These are phyloP conservation scores for Marasmarcha lunaedactyla DNA, from an alignment of 2,888 invertebrate species.

Conservation along the genomic window DNA sequence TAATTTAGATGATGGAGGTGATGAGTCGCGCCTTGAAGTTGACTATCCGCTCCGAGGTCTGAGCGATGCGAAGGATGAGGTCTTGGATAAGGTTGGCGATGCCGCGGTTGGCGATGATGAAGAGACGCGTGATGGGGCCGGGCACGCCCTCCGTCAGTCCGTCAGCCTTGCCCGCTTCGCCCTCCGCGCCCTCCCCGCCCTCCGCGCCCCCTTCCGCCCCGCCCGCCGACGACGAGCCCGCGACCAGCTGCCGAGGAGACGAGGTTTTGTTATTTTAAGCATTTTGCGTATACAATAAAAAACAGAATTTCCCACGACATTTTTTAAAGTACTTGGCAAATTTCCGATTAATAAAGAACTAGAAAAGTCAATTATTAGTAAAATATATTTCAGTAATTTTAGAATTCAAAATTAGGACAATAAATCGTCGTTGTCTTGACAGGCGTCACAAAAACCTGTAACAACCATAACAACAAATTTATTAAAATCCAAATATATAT, in stretches of 20 bases:
- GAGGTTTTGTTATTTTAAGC: too few relatives aligned
- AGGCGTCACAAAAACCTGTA: too few relatives aligned
- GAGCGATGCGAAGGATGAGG: conserved; percentile 88
- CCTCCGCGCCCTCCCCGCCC: conserved; percentile 60
- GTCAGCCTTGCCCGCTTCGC: conserved; percentile 71
- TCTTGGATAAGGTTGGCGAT: conserved; percentile 89
- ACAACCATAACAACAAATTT: too few relatives aligned
- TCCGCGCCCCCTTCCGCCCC: conserved; percentile 58
- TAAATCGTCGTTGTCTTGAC: too few relatives aligned
- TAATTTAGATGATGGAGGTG: conserved; percentile 84
- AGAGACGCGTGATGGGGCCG: conserved; percentile 87
- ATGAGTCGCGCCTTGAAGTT: conserved; percentile 94
- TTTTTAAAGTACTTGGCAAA: too few relatives aligned
- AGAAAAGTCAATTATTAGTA: too few relatives aligned
- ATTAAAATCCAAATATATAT: too few relatives aligned
- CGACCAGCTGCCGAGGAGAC: conserved; percentile 84
- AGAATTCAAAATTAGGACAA: too few relatives aligned
- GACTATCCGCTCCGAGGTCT: conserved; percentile 91
- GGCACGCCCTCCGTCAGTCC: conserved; percentile 86
- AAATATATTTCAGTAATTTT: too few relatives aligned
- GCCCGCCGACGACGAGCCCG: conserved; percentile 75
- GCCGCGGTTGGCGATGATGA: conserved; percentile 89
- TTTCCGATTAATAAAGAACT: too few relatives aligned
- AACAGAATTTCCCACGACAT: too few relatives aligned
- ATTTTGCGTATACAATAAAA: too few relatives aligned